Conservation (phyloP, 1,140 invertebrate species). For the Heterodera schachtii region DNA sequence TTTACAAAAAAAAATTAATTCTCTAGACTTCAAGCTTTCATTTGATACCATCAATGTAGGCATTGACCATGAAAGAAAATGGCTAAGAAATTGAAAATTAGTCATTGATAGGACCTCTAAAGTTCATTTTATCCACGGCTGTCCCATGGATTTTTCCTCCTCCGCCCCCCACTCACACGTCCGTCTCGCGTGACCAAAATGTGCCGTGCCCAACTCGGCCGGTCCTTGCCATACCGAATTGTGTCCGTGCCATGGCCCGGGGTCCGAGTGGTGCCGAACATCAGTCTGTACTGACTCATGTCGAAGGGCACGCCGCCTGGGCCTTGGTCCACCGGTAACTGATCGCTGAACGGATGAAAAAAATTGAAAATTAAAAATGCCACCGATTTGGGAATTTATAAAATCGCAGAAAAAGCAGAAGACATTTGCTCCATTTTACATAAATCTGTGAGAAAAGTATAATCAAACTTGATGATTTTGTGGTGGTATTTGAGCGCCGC, state of each 20-base stretch:
- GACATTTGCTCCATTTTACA: too few species aligned
- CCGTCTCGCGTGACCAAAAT: conserved; percentile 58
- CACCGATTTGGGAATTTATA: too few species aligned
- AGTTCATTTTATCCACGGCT: too few species aligned
- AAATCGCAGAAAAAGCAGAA: too few species aligned
- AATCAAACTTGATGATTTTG: conserved; percentile 41
- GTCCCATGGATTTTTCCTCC: too few species aligned
- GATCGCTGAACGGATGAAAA: conserved; percentile 36
- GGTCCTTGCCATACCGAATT: conserved; percentile 46
- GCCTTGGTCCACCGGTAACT: conserved; percentile 48
- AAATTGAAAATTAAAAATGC: conserved; percentile 6
- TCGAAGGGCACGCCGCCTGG: conserved; percentile 56
- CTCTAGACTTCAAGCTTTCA: too few species aligned
- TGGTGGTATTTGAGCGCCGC: conserved; percentile 55
- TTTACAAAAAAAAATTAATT: too few species aligned
- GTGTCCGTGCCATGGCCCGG: conserved; percentile 48
- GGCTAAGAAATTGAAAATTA: too few species aligned
- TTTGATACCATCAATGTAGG: too few species aligned
- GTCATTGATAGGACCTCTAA: too few species aligned
- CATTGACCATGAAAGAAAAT: too few species aligned
- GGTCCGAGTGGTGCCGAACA: conserved; percentile 62
- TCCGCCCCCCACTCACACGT: conserved; percentile 48
- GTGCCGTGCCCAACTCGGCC: conserved; percentile 41
- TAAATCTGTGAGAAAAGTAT: too few species aligned
- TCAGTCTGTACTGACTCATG: conserved; percentile 61